Percentiles rank a stretch among this genome's conserved stretches.
These are phyloP conservation scores for Zaprionus inermis DNA, from an alignment of 1,140 invertebrate species.

Conservation along the genomic window DNA sequence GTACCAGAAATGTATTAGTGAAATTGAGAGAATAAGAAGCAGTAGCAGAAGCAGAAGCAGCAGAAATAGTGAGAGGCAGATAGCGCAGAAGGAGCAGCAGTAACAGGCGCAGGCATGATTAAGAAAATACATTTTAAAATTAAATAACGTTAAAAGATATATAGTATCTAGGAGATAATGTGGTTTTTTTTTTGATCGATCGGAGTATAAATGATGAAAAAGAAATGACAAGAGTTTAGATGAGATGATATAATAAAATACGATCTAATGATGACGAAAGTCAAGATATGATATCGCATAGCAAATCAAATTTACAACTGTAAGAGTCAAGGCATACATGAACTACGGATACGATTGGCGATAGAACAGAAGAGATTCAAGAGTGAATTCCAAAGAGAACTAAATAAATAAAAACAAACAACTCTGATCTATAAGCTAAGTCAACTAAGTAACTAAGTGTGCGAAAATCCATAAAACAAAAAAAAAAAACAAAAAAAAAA, in stretches of 20 bases:
- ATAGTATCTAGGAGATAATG: slow-evolving; percentile 28
- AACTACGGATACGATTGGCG: neutral
- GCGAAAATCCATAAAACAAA: neutral
- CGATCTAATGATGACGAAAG: slow-evolving; percentile 2
- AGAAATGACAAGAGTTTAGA: neutral
- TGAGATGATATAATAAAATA: slow-evolving; percentile 4
- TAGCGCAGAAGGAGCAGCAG: neutral
- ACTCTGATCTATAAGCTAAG: slow-evolving; percentile 49
- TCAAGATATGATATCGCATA: slow-evolving; percentile 54
- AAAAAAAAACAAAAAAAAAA: slow-evolving; percentile 31
- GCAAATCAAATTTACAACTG: slow-evolving; percentile 68
- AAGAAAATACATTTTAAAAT: slow-evolving; percentile 53
- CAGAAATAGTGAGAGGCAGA: neutral
- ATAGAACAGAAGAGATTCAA: slow-evolving; percentile 5
- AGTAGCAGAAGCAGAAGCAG: neutral
- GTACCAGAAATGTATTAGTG: slow-evolving; percentile 37
- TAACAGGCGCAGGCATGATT: slow-evolving; percentile 5
- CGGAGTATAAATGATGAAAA: neutral
- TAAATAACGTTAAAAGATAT: slow-evolving; percentile 48
- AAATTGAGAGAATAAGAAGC: neutral
- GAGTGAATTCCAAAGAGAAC: slow-evolving; percentile 12
- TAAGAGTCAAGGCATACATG: slow-evolving; percentile 42
- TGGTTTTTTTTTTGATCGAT: slow-evolving; percentile 56
- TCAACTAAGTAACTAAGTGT: slow-evolving; percentile 38
- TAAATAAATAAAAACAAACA: slow-evolving; percentile 5